Evolutionary conservation across 2,888 invertebrate genomes (phyloP).

Genomic region (Melinopterus prodromus): DNA sequence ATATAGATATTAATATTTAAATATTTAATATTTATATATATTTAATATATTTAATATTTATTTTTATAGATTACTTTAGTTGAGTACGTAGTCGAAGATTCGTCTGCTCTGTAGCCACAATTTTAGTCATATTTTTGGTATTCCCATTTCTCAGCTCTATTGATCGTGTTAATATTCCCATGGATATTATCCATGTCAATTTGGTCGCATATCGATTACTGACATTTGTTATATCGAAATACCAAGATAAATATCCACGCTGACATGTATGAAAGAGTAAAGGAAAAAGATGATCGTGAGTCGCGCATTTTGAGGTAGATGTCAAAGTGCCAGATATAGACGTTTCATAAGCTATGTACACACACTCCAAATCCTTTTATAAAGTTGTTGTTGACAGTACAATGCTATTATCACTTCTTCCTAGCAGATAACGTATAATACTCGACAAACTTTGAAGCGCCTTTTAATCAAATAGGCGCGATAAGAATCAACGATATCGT

Average conservation of each 20-base stretch:
- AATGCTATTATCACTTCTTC: conserved; percentile 22
- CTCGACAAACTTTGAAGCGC: conserved; percentile 15
- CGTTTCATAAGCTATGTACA: conserved; percentile 15
- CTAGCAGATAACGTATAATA: conserved; percentile 20
- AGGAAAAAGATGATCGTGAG: background rate
- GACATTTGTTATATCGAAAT: background rate
- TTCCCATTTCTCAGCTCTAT: background rate
- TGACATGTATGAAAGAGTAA: background rate
- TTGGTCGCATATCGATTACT: background rate
- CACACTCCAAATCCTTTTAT: conserved; percentile 20
- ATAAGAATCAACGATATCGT: background rate
- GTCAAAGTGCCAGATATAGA: conserved; percentile 19
- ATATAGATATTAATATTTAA: too few relatives aligned
- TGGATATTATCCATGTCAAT: background rate
- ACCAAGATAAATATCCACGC: background rate
- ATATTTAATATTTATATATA: too few relatives aligned
- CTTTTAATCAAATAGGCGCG: background rate
- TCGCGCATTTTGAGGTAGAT: background rate
- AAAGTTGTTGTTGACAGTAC: conserved; percentile 22
- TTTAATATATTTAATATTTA: too few relatives aligned
- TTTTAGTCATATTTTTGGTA: background rate
- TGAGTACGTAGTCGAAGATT: too few relatives aligned
- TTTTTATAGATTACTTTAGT: too few relatives aligned
- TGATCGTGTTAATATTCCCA: background rate
- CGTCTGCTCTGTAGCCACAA: too few relatives aligned